Base-by-base conservation (phyloP, 2,888 invertebrate species). In the Coenonympha glycerion region DNA sequence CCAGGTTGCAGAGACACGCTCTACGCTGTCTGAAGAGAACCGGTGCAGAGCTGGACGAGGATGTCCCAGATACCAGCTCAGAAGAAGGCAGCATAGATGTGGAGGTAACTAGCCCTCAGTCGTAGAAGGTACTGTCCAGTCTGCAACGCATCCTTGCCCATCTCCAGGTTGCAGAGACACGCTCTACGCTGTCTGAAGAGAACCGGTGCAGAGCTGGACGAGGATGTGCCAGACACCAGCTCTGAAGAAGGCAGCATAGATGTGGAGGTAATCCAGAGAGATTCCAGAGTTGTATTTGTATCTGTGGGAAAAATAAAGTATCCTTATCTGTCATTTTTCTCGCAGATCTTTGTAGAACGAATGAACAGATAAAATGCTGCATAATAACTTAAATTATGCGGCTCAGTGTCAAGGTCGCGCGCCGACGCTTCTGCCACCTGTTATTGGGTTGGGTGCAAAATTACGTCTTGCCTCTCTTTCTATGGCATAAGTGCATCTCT, bases 41-140 rank as follows among this genome's bases (percentile, higher is more conserved):
- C 0, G 87, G 81, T 0, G 87, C 79, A 0, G 60, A 68, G 1
- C 76, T 90, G 47, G 91, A 91, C 55, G 94, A 94, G 57, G 83
- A 81, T 36, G 69, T 86, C 0, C 79, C 85, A 0, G 87, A 86
- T 30, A 84, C 82, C 6, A 89, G 90, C 53, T 79, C 76, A 0
- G 92, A 92, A 57, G 94, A 94, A 49, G 94, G 93, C 67, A 92
- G 92, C 52, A 95, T 95, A 50, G 95, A 95, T 76, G 94, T 94
- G 1, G 94, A 93, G 84, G 92, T 92, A 22, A 11, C 6, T 13
- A 13, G n/a, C n/a, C n/a, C 11, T 30, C 6, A 6, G 8, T 6
- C n/a, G 2, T 2, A 2, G n/a, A 26, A n/a, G n/a, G n/a, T 3
- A n/a, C 9, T 28, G n/a, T 1, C 3, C 3, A 9, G n/a, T n/a